phyloP scores from a whole-genome alignment of 2,888 invertebrate genomes.

The Chironomus riparius region DNA sequence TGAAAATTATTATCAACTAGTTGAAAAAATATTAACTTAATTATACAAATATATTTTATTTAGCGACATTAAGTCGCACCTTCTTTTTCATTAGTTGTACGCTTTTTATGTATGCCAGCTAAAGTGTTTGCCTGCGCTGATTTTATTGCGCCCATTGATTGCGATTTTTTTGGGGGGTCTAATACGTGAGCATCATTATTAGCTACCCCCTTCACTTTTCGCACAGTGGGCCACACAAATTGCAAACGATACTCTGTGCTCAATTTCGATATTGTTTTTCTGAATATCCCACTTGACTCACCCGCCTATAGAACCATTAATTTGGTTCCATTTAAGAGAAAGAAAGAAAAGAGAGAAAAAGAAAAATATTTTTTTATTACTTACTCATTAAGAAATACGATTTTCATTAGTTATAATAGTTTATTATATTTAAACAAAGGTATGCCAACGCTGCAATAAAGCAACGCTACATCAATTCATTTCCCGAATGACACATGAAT shows the following conservation, averaged over 20 bases:
- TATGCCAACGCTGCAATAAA: no score
- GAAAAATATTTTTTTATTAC: not conserved
- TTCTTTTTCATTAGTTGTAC: slow-evolving; percentile 47
- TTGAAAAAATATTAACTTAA: slow-evolving; percentile 13
- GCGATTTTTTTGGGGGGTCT: slow-evolving; percentile 65
- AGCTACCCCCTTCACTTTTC: slow-evolving; percentile 36
- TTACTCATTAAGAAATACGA: not conserved
- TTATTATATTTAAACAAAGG: no score
- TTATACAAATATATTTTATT: slow-evolving; percentile 21
- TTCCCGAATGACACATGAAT: no score
- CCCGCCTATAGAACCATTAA: slow-evolving; percentile 43
- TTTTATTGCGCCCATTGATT: slow-evolving; percentile 79
- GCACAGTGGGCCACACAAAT: slow-evolving; percentile 70
- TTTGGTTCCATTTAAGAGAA: not conserved
- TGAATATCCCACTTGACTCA: slow-evolving; percentile 58
- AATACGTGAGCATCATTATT: slow-evolving; percentile 46
- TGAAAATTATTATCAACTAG: no score
- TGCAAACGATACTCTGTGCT: slow-evolving; percentile 83
- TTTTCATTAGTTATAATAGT: no score
- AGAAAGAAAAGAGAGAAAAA: not conserved
- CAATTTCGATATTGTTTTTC: slow-evolving; percentile 62
- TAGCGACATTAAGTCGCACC: slow-evolving; percentile 41
- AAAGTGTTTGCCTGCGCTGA: slow-evolving; percentile 45
- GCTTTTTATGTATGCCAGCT: slow-evolving; percentile 59
- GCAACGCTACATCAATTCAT: no score